These are phyloP conservation scores for Schizotus pectinicornis DNA, from an alignment of 2,888 invertebrate genomes.

Conservation along the genomic window DNA sequence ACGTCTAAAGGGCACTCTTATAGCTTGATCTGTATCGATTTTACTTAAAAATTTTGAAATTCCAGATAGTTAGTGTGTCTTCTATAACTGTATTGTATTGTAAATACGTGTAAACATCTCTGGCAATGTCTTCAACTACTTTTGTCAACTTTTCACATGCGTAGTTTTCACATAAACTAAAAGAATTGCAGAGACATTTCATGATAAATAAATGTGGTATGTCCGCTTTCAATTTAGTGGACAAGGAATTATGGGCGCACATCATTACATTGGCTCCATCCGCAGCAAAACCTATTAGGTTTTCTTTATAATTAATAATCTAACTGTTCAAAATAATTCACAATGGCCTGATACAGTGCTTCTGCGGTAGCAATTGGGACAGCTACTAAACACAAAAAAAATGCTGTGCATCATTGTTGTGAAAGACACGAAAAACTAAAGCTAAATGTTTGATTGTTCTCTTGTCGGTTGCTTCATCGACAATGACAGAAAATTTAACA, in stretches of 20 bases:
- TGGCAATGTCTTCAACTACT: constrained; percentile 6
- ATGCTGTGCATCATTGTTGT: background rate
- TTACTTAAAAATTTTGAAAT: constrained; percentile 18
- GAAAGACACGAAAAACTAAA: background rate
- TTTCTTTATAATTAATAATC: constrained; percentile 1
- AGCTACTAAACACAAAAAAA: background rate
- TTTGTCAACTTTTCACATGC: constrained; percentile 10
- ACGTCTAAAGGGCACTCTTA: constrained; percentile 25
- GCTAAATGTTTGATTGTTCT: background rate
- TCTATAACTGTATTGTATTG: constrained; percentile 4
- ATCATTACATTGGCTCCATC: constrained; percentile 22
- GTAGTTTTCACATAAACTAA: constrained; percentile 19
- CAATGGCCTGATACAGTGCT: background rate
- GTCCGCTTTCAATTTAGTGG: constrained; percentile 4
- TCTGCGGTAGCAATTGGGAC: background rate
- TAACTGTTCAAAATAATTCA: background rate
- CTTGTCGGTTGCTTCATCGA: background rate
- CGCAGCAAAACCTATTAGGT: constrained; percentile 18
- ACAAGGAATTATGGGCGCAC: constrained; percentile 11
- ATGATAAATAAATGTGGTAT: constrained; percentile 8
- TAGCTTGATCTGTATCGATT: too few species aligned
- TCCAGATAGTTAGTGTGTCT: background rate
- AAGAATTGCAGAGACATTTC: constrained; percentile 21
- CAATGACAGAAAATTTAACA: background rate
- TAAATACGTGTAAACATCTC: constrained; percentile 9